Conservation (phyloP, 2,888 invertebrate species). For the Ametastegia equiseti region DNA sequence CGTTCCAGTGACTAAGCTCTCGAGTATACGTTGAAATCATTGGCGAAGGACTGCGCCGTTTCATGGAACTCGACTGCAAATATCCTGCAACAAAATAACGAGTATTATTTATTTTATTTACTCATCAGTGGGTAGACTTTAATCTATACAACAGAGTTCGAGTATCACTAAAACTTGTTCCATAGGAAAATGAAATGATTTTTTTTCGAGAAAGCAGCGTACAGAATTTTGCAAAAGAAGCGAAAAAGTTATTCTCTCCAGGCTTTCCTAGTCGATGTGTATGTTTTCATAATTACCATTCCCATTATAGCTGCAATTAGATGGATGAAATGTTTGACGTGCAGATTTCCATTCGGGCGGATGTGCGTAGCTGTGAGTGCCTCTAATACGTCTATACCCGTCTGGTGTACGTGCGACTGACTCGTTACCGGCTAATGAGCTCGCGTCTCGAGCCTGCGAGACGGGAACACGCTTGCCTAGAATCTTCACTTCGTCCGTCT, state of each 20-base stretch:
- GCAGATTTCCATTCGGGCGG: conserved; percentile 62
- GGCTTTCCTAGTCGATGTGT: neutral
- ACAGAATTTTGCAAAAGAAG: neutral
- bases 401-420: conserved; percentile 65
- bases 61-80: conserved; percentile 62
- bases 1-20: conserved; percentile 67
- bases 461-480: conserved; percentile 63
- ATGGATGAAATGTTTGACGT: conserved; percentile 59
- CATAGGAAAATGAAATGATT: conserved; percentile 15
- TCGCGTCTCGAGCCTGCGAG: conserved; percentile 64
- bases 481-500: conserved; percentile 62
- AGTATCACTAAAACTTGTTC: no score
- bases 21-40: conserved; percentile 63
- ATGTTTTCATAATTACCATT: conserved; percentile 56
- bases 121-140: no score
- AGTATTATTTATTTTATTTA: no score
- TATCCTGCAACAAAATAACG: conserved; percentile 56
- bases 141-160: no score
- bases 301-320: conserved; percentile 61
- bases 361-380: conserved; percentile 65
- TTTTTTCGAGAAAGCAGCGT: neutral
- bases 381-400: conserved; percentile 68
- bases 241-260: neutral
- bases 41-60: conserved; percentile 71
- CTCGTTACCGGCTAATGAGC: conserved; percentile 49